Conservation (phyloP, 2,113 vertebrate species). For the Aix galericulata region DNA sequence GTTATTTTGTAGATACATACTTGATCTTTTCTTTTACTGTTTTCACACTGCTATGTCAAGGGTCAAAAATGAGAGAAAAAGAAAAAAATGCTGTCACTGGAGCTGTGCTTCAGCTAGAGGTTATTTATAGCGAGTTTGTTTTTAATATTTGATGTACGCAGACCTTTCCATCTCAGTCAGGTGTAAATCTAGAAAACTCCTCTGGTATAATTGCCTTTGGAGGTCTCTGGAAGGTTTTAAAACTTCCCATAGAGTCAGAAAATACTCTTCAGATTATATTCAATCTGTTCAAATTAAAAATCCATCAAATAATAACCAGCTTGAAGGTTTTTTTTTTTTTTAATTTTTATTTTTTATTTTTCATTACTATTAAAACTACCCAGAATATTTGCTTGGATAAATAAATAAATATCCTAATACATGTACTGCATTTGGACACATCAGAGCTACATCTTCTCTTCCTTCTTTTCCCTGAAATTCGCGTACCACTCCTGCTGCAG, state of each 20-base stretch:
- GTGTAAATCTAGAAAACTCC: constrained; percentile 40
- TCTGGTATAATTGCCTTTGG: background rate
- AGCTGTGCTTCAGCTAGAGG: constrained; percentile 19
- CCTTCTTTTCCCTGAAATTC: background rate
- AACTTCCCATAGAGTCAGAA: background rate
- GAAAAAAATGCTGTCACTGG: constrained; percentile 4
- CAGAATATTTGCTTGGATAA: background rate
- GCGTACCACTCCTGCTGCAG: background rate
- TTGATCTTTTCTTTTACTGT: background rate
- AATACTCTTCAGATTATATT: background rate
- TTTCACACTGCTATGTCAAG: constrained; percentile 20
- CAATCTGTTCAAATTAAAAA: background rate
- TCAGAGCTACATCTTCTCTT: background rate
- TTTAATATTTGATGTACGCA: constrained; percentile 65
- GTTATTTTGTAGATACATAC: background rate
- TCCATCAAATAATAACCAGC: background rate
- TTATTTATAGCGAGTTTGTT: constrained; percentile 63
- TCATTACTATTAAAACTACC: background rate
- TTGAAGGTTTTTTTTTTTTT: background rate
- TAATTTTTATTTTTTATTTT: too few species aligned
- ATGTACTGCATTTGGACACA: background rate
- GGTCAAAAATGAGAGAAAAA: constrained; percentile 33
- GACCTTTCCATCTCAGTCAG: constrained; percentile 58
- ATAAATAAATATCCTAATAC: background rate
- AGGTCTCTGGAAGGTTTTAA: constrained; percentile 22